phyloP scores from a whole-genome alignment of 2,888 invertebrate genomes.

The Rhagonycha fulva region DNA sequence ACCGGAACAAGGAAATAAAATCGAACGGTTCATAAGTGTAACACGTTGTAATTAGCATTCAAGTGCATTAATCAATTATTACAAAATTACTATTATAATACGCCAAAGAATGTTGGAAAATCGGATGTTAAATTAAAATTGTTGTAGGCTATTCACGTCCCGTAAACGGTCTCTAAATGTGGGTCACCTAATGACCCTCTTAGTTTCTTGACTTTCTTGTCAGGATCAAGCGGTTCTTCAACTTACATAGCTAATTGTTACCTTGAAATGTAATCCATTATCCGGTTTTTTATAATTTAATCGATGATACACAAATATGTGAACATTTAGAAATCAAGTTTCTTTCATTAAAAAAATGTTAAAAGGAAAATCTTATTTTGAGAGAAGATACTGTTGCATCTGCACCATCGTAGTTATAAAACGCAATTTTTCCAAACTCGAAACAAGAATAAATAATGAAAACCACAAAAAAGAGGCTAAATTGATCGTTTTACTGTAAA shows the following conservation, averaged over 20 bases:
- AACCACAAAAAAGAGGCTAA: background rate
- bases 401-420: background rate
- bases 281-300: background rate
- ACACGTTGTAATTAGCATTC: background rate
- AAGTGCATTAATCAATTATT: background rate
- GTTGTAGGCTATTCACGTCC: slow-evolving; percentile 30
- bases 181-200: slow-evolving; percentile 55
- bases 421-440: background rate
- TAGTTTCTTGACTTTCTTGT: slow-evolving; percentile 45
- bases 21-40: background rate
- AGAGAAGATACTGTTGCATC: background rate
- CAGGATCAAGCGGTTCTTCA: slow-evolving; percentile 30
- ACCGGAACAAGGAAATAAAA: background rate
- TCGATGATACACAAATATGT: background rate
- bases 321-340: background rate
- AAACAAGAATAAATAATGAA: background rate
- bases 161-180: slow-evolving; percentile 41
- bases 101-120: slow-evolving; percentile 14
- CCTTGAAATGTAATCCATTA: background rate
- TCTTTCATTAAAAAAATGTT: background rate
- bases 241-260: slow-evolving; percentile 5
- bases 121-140: slow-evolving; percentile 21
- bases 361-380: background rate
- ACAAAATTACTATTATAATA: background rate
- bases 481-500: background rate